These are phyloP conservation scores for Pantala flavescens DNA, from an alignment of 1,140 invertebrate genomes.

Conservation along the genomic window DNA sequence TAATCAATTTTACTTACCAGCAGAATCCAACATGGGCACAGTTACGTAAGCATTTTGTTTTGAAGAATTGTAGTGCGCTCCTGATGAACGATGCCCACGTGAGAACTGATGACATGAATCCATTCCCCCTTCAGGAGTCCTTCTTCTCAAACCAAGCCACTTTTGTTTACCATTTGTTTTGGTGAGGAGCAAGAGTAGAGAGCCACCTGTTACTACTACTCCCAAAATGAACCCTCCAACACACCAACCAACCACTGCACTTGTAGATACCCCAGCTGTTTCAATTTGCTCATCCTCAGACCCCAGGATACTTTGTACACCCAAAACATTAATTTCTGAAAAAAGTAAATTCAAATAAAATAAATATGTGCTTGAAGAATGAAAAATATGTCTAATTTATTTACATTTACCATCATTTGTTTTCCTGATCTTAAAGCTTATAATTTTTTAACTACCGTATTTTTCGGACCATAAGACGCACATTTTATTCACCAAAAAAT, in stretches of 20 bases:
- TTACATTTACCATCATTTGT: too few relatives aligned
- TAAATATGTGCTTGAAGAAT: too few relatives aligned
- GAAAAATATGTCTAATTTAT: too few relatives aligned
- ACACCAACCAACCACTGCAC: neutral
- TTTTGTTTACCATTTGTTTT: neutral
- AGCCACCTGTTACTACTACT: neutral
- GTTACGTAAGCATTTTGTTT: conserved; percentile 74
- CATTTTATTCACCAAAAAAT: too few relatives aligned
- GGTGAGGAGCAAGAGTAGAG: neutral
- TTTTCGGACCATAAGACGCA: too few relatives aligned
- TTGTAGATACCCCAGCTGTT: neutral
- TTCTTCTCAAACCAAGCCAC: neutral
- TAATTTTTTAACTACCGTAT: too few relatives aligned
- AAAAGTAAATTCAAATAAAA: neutral
- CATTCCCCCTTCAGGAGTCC: neutral
- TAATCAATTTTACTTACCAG: conserved; percentile 31
- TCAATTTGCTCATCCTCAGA: neutral
- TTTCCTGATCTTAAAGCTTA: too few relatives aligned
- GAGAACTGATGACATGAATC: conserved; percentile 12
- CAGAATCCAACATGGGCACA: conserved; percentile 58
- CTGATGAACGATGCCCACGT: conserved; percentile 43
- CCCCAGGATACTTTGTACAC: neutral
- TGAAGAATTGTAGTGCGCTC: conserved; percentile 63
- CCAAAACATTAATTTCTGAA: neutral
- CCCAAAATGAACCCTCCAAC: neutral